phyloP scores from a whole-genome alignment of 2,888 invertebrate species.

The Leistus spinibarbis region DNA sequence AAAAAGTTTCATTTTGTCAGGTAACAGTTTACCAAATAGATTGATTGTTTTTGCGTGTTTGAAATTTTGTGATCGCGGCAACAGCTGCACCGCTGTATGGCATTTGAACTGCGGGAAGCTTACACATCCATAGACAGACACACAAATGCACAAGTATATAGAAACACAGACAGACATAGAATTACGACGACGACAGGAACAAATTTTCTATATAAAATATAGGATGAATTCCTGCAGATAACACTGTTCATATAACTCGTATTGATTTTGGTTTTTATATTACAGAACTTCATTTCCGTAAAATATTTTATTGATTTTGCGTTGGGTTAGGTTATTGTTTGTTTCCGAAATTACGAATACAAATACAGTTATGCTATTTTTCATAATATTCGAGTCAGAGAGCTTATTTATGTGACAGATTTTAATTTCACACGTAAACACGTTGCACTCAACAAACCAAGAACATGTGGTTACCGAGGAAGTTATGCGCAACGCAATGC shows the following conservation, averaged over 20 bases:
- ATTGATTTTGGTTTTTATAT: background rate
- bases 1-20: constrained; percentile 3
- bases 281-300: background rate
- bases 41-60: constrained; percentile 2
- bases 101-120: background rate
- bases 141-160: background rate
- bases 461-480: too few relatives aligned
- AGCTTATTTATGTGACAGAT: too few relatives aligned
- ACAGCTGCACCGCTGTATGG: background rate
- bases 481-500: too few relatives aligned
- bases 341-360: background rate
- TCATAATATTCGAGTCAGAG: background rate
- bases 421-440: too few relatives aligned
- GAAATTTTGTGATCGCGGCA: background rate
- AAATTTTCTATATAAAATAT: background rate
- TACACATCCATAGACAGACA: background rate
- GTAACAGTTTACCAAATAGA: constrained; percentile 1
- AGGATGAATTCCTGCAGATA: background rate
- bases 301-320: background rate
- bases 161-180: background rate
- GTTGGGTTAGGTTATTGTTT: background rate
- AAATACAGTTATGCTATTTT: background rate
- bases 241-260: background rate
- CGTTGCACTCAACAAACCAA: too few relatives aligned
- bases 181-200: background rate